phyloP scores from a whole-genome alignment of 2,797 vertebrate species.

The Toxotes lorentzi region DNA sequence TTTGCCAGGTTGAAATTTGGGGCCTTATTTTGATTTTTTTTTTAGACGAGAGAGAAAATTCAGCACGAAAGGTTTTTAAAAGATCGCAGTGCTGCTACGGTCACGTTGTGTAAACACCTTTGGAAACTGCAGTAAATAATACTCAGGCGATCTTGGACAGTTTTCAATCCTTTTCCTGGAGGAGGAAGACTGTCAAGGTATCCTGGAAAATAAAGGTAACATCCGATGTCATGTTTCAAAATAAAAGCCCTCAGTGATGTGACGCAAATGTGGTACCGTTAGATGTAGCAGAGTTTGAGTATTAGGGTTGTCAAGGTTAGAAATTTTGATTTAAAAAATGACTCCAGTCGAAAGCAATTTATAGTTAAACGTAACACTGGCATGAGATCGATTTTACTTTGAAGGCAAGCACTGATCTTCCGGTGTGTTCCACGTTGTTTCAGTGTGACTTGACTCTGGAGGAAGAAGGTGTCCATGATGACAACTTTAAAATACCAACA shows the following conservation, averaged over 20 bases:
- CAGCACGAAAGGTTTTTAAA: not conserved
- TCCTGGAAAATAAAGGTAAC: not conserved
- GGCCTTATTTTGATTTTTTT: not conserved
- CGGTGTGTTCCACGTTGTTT: slow-evolving; percentile 11
- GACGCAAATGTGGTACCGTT: not conserved
- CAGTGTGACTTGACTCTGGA: slow-evolving; percentile 32
- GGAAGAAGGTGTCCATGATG: slow-evolving; percentile 67
- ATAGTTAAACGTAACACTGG: too few relatives aligned
- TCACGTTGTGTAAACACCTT: accelerated
- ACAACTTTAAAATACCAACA: slow-evolving; percentile 66
- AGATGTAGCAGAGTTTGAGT: too few relatives aligned
- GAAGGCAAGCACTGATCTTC: slow-evolving; percentile 14
- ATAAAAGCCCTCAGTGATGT: slow-evolving; percentile 5
- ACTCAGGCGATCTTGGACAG: not conserved
- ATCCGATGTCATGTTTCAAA: slow-evolving; percentile 13
- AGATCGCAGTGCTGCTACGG: too few relatives aligned
- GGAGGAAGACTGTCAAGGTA: not conserved
- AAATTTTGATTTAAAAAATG: too few relatives aligned
- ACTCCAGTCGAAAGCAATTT: too few relatives aligned
- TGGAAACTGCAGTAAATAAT: not conserved
- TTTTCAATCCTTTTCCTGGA: not conserved
- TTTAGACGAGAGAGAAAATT: not conserved
- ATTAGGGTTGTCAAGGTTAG: too few relatives aligned
- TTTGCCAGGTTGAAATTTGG: not conserved
- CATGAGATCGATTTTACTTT: slow-evolving; percentile 48